These are phyloP conservation scores for Tinea trinotella DNA, from an alignment of 2,888 invertebrate genomes.

Conservation along the genomic window DNA sequence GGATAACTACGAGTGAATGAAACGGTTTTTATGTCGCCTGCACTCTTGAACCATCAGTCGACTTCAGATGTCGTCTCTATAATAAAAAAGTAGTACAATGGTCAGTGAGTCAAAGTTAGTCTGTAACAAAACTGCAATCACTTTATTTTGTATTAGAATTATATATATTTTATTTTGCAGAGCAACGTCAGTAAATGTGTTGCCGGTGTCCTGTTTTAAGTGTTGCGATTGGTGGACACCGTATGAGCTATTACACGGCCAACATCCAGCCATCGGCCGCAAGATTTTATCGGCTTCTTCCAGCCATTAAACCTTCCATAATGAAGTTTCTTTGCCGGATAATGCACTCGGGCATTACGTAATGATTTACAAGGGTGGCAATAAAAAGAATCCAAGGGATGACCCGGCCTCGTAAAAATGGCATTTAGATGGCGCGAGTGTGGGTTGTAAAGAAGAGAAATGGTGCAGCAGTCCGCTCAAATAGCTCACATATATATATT, in stretches of 20 bases:
- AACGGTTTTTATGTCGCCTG: too few species aligned
- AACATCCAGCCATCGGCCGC: constrained; percentile 45
- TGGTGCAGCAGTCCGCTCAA: constrained; percentile 41
- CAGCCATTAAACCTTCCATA: constrained; percentile 71
- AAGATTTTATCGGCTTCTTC: constrained; percentile 69
- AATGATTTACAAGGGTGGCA: constrained; percentile 70
- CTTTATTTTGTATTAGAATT: too few species aligned
- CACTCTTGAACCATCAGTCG: too few species aligned
- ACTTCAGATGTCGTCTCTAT: too few species aligned
- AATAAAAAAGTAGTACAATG: too few species aligned
- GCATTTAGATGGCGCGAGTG: constrained; percentile 27
- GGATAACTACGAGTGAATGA: too few species aligned
- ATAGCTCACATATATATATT: constrained; percentile 27
- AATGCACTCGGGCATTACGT: constrained; percentile 69
- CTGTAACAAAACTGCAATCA: too few species aligned
- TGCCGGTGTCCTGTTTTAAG: too few species aligned
- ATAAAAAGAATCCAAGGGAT: constrained; percentile 73
- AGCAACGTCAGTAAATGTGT: too few species aligned
- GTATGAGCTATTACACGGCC: constrained; percentile 32
- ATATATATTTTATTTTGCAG: too few species aligned
- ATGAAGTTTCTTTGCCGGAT: constrained; percentile 69
- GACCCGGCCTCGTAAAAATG: constrained; percentile 60
- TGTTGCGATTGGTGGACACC: too few species aligned
- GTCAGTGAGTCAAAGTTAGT: too few species aligned
- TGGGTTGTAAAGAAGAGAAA: constrained; percentile 63